Conservation (phyloP, 2,797 vertebrate genomes). For the Aselliscus stoliczkanus region DNA sequence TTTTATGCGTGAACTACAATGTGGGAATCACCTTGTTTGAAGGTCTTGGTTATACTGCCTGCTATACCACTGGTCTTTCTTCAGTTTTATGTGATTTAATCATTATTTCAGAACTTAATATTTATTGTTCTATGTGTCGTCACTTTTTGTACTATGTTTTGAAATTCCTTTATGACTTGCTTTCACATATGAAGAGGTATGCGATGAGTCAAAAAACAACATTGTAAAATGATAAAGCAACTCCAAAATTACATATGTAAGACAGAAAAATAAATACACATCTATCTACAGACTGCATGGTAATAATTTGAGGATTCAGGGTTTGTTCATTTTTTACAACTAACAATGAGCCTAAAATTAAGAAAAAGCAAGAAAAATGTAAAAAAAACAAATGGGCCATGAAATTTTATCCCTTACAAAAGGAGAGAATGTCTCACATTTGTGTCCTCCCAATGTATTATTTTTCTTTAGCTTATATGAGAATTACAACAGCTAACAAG, state of each 20-base stretch:
- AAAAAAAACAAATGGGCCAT: slow-evolving; percentile 44
- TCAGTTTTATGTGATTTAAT: slow-evolving; percentile 31
- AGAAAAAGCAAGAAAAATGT: slow-evolving; percentile 38
- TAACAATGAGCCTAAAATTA: not conserved
- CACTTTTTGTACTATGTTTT: slow-evolving; percentile 25
- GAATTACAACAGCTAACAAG: slow-evolving; percentile 29
- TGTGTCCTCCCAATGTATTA: not conserved
- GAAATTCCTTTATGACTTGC: slow-evolving; percentile 45
- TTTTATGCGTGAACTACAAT: not conserved
- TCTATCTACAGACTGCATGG: not conserved
- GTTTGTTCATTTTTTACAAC: not conserved
- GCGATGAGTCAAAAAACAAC: slow-evolving; percentile 45
- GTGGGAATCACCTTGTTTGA: not conserved
- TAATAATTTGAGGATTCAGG: not conserved
- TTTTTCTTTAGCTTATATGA: slow-evolving; percentile 34
- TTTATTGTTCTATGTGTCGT: slow-evolving; percentile 35
- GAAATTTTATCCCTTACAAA: not conserved
- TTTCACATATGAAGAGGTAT: not conserved
- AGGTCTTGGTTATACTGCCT: not conserved
- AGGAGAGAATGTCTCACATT: not conserved
- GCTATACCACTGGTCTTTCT: not conserved
- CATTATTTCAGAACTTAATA: slow-evolving; percentile 7
- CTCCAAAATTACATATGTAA: slow-evolving; percentile 10
- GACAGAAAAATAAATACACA: not conserved
- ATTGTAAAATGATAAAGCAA: slow-evolving; percentile 34